Evolutionary conservation across 2,888 invertebrate genomes (phyloP), one percentile per base, ranked within the genome.

Genomic region (Parascotia fuliginaria): DNA sequence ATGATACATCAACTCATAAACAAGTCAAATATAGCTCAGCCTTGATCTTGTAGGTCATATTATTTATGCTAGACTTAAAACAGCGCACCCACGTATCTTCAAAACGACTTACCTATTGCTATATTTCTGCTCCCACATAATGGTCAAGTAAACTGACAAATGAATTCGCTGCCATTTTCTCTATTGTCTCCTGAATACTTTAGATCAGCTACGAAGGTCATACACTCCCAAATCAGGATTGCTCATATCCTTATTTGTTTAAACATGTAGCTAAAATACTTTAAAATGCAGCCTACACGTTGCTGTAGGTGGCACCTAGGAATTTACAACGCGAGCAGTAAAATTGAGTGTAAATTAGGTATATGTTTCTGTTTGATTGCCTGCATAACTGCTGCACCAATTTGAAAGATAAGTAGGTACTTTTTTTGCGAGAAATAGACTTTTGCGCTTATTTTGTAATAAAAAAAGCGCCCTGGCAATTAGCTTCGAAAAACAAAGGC

Each of bases 21-120:
- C 40, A 43, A 51, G 44, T 43, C 37, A 43, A 50, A 13, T 54
- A 48, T 51, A 24, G 42, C 32, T 29, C 38, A 58, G 65, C 81
- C 81, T 81, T 82, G 81, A 77, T 75, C 75, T 24, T 71, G 59
- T 77, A 76, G 84, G 84, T 86, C 82, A 85, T 53, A 81, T 83
- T 74, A 72, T 81, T 84, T 85, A 82, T 73, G 72, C 74, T 66
- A 72, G 70, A 67, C 75, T 64, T 77, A 70, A 74, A 64, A 65
- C 55, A 67, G 60, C 55, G 79, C 85, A 85, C 85, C 85, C 79
- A 85, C 84, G 71, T 38, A 70, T 70, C 63, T 66, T 79, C 72
- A 80, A 79, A 85, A n/a, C n/a, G 87, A 84, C 82, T 83, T 84
- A 85, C 3, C 7, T 7, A 7, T 9, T 24, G 4, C 3, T 1